phyloP scores from a whole-genome alignment of 1,140 invertebrate genomes.

The Adelges cooleyi region DNA sequence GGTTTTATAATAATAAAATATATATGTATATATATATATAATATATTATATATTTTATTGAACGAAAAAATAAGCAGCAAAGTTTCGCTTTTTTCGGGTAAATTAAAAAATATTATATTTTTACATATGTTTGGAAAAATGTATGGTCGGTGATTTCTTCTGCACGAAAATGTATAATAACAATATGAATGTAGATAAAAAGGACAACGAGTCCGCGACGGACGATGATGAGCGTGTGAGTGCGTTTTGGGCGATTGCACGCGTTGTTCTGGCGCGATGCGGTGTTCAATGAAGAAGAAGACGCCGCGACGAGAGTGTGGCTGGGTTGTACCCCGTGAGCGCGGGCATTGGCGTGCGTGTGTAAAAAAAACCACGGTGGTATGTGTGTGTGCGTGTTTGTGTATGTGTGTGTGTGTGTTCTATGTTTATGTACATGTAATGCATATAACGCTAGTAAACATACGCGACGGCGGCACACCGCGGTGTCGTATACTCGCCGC shows the following conservation, averaged over 20 bases:
- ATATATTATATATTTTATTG: no score
- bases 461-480: not conserved
- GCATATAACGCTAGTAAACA: not conserved
- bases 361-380: not conserved
- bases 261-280: not conserved
- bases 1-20: no score
- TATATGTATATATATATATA: no score
- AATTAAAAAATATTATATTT: no score
- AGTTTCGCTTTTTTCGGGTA: no score
- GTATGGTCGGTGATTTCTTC: no score
- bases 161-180: no score
- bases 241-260: slow-evolving; percentile 1
- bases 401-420: not conserved
- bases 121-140: no score
- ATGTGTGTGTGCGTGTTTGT: not conserved
- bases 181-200: no score
- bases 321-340: slow-evolving; percentile 15
- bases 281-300: not conserved
- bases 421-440: slow-evolving; percentile 18
- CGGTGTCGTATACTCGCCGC: not conserved
- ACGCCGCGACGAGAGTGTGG: not conserved
- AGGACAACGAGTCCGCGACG: no score
- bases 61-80: no score
- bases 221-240: not conserved
- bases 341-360: slow-evolving; percentile 17